Conservation (phyloP, 2,797 vertebrate genomes). For the Phoxinus dragarum region DNA sequence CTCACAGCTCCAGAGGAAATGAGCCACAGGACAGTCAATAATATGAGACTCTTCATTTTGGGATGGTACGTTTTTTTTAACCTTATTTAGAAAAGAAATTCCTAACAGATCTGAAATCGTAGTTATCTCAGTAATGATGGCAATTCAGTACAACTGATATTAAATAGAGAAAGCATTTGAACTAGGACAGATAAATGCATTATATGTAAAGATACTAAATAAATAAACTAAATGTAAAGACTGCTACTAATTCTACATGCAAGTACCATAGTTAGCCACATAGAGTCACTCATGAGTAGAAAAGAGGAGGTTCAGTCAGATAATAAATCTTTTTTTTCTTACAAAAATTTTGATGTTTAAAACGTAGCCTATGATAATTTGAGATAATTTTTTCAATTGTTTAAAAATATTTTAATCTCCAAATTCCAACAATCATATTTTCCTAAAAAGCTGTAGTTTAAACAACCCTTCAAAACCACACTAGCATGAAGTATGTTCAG, state of each 20-base stretch:
- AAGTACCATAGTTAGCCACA: constrained; percentile 22
- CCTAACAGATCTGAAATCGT: not conserved
- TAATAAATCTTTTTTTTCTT: not conserved
- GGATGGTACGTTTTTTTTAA: not conserved
- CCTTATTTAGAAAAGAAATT: not conserved
- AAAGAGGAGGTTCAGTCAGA: not conserved
- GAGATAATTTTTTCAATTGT: not conserved
- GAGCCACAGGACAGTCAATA: constrained; percentile 40
- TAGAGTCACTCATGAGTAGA: constrained; percentile 15
- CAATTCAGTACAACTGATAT: not conserved
- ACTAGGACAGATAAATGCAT: not conserved
- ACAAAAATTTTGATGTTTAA: not conserved
- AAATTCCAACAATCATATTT: not conserved
- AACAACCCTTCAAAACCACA: not conserved
- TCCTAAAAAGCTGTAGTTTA: not conserved
- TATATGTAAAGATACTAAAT: no score
- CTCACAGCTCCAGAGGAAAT: constrained; percentile 40
- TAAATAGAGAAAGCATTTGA: not conserved
- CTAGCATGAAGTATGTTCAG: not conserved
- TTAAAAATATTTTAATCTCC: not conserved
- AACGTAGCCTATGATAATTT: no score
- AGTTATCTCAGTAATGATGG: not conserved
- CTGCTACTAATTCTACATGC: not conserved
- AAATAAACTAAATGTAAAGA: not conserved
- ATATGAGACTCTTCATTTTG: constrained; percentile 32